Conservation (phyloP, 2,113 vertebrate genomes). For the Hylia prasina region DNA sequence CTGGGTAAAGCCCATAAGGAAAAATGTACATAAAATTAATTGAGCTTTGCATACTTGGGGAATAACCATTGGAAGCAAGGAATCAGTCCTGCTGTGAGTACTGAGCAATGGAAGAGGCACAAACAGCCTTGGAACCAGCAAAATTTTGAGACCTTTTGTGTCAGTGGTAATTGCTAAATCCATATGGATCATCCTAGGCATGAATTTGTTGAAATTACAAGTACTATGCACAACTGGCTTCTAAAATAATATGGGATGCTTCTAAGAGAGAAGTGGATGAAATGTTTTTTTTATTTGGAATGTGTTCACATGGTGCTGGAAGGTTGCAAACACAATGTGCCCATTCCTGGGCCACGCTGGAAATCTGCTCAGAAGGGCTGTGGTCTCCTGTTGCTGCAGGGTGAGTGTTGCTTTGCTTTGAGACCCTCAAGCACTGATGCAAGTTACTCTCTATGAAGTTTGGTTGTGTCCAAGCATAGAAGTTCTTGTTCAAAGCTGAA, state of each 20-base stretch:
- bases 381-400: not conserved
- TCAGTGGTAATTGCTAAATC: not conserved
- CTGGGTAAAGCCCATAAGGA: not conserved
- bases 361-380: not conserved
- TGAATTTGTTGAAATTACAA: not conserved
- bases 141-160: not conserved
- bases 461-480: not conserved
- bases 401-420: not conserved
- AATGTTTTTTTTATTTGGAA: not conserved
- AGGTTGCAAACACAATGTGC: not conserved
- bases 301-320: not conserved
- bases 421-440: not conserved
- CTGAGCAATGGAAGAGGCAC: not conserved
- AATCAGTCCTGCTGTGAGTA: not conserved
- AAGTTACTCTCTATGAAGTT: not conserved
- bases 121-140: not conserved
- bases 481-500: not conserved
- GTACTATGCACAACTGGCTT: not conserved
- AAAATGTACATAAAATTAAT: not conserved
- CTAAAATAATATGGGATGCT: not conserved
- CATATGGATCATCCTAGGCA: not conserved
- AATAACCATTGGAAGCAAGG: not conserved
- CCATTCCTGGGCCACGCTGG: not conserved
- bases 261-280: not conserved
- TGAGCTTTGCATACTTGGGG: not conserved